Evolutionary conservation across 1,140 invertebrate genomes (phyloP).

Genomic region (Cyrtorhinus lividipennis): DNA sequence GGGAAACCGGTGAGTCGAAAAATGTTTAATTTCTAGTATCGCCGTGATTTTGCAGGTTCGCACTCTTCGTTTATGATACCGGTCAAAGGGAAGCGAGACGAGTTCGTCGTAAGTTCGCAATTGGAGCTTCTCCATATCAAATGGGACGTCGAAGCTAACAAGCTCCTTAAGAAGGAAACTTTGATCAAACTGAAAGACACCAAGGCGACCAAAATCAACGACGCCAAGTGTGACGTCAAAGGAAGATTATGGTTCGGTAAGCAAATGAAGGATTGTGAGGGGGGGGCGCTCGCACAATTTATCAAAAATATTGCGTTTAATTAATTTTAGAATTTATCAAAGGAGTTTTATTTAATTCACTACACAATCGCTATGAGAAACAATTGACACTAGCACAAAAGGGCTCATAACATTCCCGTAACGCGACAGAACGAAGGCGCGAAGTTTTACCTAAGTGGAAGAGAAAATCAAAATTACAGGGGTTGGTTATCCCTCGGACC

Average conservation of each 20-base stretch:
- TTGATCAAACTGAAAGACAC: neutral
- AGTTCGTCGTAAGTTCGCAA: neutral
- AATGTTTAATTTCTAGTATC: too few species aligned
- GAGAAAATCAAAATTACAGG: too few species aligned
- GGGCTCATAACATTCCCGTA: too few species aligned
- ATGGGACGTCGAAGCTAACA: neutral
- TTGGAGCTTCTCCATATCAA: neutral
- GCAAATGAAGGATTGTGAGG: neutral
- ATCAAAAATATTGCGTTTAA: too few species aligned
- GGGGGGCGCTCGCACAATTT: neutral
- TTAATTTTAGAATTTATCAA: too few species aligned
- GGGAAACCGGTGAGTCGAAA: neutral
- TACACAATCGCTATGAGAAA: neutral
- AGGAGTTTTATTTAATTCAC: neutral
- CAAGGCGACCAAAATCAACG: neutral
- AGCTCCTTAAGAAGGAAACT: neutral
- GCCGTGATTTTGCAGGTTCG: neutral
- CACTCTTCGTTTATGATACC: neutral
- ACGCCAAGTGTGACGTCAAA: neutral
- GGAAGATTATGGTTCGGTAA: neutral
- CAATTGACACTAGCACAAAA: neutral
- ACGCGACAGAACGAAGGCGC: too few species aligned
- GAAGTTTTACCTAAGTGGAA: too few species aligned
- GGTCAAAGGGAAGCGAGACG: neutral
- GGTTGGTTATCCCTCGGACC: too few species aligned